Percentiles rank a stretch among this genome's conserved stretches.
phyloP scores from a whole-genome alignment of 2,888 invertebrate species.

The Lumbricus terrestris region DNA sequence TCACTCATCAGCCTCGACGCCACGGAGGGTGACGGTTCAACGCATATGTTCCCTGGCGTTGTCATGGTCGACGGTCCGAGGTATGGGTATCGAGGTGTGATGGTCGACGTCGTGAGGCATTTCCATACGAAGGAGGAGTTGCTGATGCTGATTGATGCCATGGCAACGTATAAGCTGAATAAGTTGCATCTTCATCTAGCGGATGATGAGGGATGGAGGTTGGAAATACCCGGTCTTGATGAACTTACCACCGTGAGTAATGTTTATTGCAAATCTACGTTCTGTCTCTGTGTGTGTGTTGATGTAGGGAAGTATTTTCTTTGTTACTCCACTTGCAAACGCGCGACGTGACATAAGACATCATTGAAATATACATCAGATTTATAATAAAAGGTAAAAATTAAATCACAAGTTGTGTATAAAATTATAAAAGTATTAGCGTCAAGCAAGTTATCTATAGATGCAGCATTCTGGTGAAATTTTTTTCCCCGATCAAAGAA shows the following conservation, averaged over 20 bases:
- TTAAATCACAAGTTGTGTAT: no score
- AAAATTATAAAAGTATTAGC: no score
- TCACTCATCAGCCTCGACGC: constrained; percentile 25
- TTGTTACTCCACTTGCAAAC: no score
- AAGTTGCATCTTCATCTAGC: constrained; percentile 53
- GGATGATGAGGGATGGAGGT: constrained; percentile 57
- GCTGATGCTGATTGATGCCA: constrained; percentile 46
- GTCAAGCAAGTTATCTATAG: no score
- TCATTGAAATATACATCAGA: no score
- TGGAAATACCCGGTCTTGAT: constrained; percentile 53
- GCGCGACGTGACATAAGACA: no score
- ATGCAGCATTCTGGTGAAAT: no score
- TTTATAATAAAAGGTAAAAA: no score
- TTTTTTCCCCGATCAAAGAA: no score
- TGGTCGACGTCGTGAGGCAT: constrained; percentile 54
- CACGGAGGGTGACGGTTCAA: background rate
- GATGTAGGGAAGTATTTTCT: no score
- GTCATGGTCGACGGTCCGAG: constrained; percentile 38
- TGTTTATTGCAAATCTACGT: no score
- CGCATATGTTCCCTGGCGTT: constrained; percentile 1
- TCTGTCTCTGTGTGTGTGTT: no score
- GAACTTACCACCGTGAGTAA: constrained; percentile 49
- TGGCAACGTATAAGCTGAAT: constrained; percentile 56
- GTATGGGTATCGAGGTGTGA: constrained; percentile 50
- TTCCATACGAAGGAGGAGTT: constrained; percentile 42